Percentiles rank a stretch among this genome's conserved stretches.
Conservation (phyloP, 1,140 invertebrate genomes). For the Zaprionus taronus region DNA sequence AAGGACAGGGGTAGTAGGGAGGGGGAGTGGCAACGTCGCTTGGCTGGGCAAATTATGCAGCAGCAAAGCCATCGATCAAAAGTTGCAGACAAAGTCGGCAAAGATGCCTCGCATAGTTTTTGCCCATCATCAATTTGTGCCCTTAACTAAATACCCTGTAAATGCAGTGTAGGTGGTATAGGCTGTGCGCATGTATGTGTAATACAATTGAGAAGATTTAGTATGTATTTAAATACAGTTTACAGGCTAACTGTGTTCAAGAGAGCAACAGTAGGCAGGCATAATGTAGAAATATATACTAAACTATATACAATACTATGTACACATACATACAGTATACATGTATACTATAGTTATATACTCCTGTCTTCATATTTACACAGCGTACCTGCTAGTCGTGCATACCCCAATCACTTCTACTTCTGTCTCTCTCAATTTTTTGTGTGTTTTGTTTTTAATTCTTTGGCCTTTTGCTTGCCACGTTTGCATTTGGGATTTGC, state of each 20-base stretch:
- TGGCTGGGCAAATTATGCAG: conserved; percentile 57
- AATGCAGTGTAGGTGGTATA: no score
- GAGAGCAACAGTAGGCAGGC: neutral
- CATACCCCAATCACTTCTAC: neutral
- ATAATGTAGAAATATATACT: neutral
- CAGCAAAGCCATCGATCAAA: conserved; percentile 61
- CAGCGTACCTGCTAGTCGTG: neutral
- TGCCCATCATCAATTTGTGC: conserved; percentile 64
- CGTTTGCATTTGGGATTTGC: conserved; percentile 73
- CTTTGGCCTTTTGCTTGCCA: conserved; percentile 62
- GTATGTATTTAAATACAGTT: neutral
- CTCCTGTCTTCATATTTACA: no score
- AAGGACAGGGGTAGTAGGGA: neutral
- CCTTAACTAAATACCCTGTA: conserved; percentile 26
- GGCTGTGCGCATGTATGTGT: no score
- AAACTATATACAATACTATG: no score
- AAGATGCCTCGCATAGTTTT: conserved; percentile 47
- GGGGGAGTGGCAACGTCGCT: neutral
- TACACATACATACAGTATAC: no score
- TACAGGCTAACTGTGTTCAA: neutral
- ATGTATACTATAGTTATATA: no score
- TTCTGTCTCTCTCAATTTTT: conserved; percentile 31
- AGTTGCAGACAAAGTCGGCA: conserved; percentile 19
- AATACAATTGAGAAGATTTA: no score
- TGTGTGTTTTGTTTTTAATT: conserved; percentile 53